Percentiles rank a stretch among this genome's conserved stretches.
Evolutionary conservation across 2,113 vertebrate genomes (phyloP).

Genomic region (Benitochromis conjunctus): DNA sequence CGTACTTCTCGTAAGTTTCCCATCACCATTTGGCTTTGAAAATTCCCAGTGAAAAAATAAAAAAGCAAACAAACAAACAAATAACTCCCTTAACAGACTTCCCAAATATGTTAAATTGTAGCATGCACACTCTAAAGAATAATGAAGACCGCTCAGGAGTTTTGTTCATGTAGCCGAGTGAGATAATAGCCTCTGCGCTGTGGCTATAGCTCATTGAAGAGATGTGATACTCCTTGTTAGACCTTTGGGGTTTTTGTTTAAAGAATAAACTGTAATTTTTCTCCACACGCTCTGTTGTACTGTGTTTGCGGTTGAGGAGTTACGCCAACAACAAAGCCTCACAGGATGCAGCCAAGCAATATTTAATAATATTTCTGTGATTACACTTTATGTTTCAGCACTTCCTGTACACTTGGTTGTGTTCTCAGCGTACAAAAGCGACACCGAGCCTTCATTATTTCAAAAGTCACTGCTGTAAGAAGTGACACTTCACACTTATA

Average conservation of each 20-base stretch:
- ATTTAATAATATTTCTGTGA: not conserved
- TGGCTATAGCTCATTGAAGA: not conserved
- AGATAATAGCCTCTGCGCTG: not conserved
- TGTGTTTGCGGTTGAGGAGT: not conserved
- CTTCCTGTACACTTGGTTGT: not conserved
- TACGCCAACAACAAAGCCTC: not conserved
- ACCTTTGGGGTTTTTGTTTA: not conserved
- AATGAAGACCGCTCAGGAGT: not conserved
- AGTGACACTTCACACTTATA: not conserved
- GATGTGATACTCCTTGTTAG: not conserved
- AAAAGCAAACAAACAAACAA: not conserved
- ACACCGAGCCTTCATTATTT: not conserved
- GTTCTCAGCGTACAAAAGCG: not conserved
- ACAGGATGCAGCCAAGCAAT: not conserved
- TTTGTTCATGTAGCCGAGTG: not conserved
- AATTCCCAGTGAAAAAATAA: not conserved
- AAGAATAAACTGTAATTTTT: not conserved
- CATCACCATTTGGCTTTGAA: not conserved
- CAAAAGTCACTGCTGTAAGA: not conserved
- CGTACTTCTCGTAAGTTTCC: constrained; percentile 29
- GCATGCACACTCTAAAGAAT: not conserved
- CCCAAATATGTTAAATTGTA: not conserved
- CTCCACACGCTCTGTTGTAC: not conserved
- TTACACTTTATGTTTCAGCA: not conserved
- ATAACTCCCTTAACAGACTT: not conserved